Base-by-base conservation (phyloP, 2,888 invertebrate species). In the Acleris cristana region DNA sequence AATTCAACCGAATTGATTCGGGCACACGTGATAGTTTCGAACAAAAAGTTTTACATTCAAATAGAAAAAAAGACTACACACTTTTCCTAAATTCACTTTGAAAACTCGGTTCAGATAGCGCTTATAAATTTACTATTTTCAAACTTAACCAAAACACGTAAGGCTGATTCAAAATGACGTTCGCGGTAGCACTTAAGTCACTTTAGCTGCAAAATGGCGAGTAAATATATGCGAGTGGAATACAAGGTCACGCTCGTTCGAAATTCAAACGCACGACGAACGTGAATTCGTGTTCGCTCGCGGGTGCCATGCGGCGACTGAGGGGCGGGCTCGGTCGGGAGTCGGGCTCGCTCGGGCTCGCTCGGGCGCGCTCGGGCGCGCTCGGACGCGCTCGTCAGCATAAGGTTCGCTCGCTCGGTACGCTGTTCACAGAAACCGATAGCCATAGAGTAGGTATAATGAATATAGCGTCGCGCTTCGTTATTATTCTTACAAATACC, bases 201-300 rank as follows among this genome's bases (percentile, higher is more conserved):
- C n/a, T 18, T 48, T 48, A n/a, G n/a, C 18, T 8, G 10, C 12
- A 12, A 14, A 34, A 34, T 34, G 12, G 34, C 48, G 48, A 2
- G 48, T 48, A 7, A n/a, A 48, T 48, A 48, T 48, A 16, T n/a
- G 8, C 48, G n/a, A n/a, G 18, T 2, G 40, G 14, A 45, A 16
- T 19, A 16, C 21, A n/a, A 53, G 23, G 58, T n/a, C 30, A 45
- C 61, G 55, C 30, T 55, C 55, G 59, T 30, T 49, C 26, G 48
- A 54, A 65, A 70, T 51, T 44, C n/a, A 51, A 14, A 19, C 56
- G 56, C 65, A 70, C 70, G 58, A 71, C 77, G 76, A 72, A 72
- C 77, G 74, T 61, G 71, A 69, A 69, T 66, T 71, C 74, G 76
- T 82, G 87, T 83, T 82, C 86, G 79, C 76, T 73, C 78, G 73